These are phyloP conservation scores for Myotis vivesi DNA, from an alignment of 2,797 vertebrate species.

Conservation along the genomic window DNA sequence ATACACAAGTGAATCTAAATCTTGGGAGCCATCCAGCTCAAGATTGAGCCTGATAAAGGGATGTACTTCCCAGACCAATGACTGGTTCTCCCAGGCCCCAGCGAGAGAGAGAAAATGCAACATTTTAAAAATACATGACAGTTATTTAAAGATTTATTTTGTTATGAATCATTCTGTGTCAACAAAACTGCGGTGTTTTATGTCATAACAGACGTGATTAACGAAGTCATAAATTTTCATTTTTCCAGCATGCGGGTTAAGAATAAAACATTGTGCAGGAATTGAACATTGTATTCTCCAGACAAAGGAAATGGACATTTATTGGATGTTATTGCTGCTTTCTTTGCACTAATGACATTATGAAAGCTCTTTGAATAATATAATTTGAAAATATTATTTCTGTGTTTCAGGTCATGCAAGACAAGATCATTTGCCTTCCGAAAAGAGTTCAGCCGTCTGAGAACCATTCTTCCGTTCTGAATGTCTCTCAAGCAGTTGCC, in stretches of 20 bases:
- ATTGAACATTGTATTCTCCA: constrained; percentile 60
- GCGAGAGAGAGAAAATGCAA: neutral
- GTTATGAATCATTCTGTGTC: neutral
- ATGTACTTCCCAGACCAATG: neutral
- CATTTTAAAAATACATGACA: neutral
- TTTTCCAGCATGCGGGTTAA: constrained; percentile 11
- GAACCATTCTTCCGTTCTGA: constrained; percentile 85
- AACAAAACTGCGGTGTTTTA: neutral
- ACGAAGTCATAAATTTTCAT: constrained; percentile 31
- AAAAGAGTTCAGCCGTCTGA: constrained; percentile 85
- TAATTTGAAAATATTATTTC: constrained; percentile 77
- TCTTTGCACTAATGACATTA: constrained; percentile 67
- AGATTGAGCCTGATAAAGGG: neutral
- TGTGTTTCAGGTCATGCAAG: constrained; percentile 96
- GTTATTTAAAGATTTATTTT: neutral
- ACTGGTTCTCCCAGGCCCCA: neutral
- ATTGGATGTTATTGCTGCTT: constrained; percentile 66
- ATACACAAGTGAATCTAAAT: neutral
- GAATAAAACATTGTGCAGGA: constrained; percentile 60
- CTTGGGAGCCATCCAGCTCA: neutral
- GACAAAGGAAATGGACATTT: constrained; percentile 72
- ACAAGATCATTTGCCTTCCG: constrained; percentile 99
- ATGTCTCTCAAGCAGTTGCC: constrained; percentile 80
- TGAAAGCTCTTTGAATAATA: constrained; percentile 60
- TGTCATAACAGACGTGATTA: neutral